Evolutionary conservation across 2,113 vertebrate genomes (phyloP).

Genomic region (Ceratotherium simum): DNA sequence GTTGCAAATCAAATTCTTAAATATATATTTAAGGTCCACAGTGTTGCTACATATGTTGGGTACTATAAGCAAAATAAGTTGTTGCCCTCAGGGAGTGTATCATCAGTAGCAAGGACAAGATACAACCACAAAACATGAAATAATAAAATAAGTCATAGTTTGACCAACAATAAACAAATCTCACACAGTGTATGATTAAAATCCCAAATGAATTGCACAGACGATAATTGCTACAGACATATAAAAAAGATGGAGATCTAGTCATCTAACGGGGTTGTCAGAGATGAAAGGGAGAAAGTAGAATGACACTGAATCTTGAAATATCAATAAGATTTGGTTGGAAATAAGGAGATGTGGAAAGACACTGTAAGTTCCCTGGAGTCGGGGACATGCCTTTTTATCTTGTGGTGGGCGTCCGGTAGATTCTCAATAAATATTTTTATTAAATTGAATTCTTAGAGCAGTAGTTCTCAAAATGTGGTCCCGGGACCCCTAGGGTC

Average conservation of each 20-base stretch:
- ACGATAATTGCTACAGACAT: background rate
- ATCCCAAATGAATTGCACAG: conserved; percentile 15
- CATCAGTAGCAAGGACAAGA: background rate
- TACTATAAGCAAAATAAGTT: conserved; percentile 22
- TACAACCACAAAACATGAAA: background rate
- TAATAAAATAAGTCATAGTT: background rate
- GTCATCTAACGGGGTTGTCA: background rate
- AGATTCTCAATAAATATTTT: background rate
- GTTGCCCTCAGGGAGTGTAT: background rate
- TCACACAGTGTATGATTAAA: background rate
- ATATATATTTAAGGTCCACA: background rate
- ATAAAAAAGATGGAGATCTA: background rate
- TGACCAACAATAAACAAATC: background rate
- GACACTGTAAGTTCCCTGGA: background rate
- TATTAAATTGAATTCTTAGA: conserved; percentile 29
- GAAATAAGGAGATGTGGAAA: background rate
- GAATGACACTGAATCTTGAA: background rate
- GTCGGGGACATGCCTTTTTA: background rate
- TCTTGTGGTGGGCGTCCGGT: background rate
- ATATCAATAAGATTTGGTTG: background rate
- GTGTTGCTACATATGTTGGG: background rate
- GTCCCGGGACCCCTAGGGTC: background rate
- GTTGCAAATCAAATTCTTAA: background rate
- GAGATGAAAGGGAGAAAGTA: background rate
- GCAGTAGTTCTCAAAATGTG: background rate